Evolutionary conservation across 2,113 vertebrate genomes (phyloP), one percentile per base, ranked within the genome.

Genomic region (Oryzias curvinotus): DNA sequence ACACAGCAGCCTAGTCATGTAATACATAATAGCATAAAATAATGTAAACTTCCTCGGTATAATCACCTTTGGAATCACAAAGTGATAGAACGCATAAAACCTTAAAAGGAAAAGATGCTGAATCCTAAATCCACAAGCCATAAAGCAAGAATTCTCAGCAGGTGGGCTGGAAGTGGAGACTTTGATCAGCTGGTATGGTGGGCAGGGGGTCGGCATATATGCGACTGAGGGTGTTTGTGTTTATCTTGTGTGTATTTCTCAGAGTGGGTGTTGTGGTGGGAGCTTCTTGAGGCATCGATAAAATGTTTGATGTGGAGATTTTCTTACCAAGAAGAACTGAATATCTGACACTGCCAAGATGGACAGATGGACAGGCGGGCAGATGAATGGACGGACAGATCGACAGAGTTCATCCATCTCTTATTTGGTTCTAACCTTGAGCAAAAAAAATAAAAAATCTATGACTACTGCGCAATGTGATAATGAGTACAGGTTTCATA

Each of bases 241-340:
- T 21, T 69, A 21, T 61, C 57, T 12, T 65, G 43, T 59, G 26
- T 44, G 54, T 36, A 36, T 36, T 36, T 36, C 10, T 41, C 12
- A 19, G 12, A 19, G 30, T 41, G 52, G 15, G 53, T 47, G 52
- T 14, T 26, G 50, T 16, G 14, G 52, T 13, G 44, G 49, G 64
- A 14, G 28, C 36, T 71, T 75, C 70, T 73, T 48, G 49, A 78
- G 72, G 68, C 52, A 62, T 69, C 36, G 10, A 74, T 74, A 46
- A 59, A 76, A 49, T 70, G 79, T 88, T 88, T 89, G 86, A 88
- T 85, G 78, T 89, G 85, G 81, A 85, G 82, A 86, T 82, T 78
- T 85, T 62, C 82, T 76, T 74, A 75, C 52, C 64, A 72, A 68
- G 81, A 70, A 69, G 80, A 36, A 36, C 36, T 12, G 36, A 36